Percentiles rank a stretch among this genome's conserved stretches.
phyloP scores from a whole-genome alignment of 2,797 vertebrate genomes.

The Sphaeramia orbicularis region DNA sequence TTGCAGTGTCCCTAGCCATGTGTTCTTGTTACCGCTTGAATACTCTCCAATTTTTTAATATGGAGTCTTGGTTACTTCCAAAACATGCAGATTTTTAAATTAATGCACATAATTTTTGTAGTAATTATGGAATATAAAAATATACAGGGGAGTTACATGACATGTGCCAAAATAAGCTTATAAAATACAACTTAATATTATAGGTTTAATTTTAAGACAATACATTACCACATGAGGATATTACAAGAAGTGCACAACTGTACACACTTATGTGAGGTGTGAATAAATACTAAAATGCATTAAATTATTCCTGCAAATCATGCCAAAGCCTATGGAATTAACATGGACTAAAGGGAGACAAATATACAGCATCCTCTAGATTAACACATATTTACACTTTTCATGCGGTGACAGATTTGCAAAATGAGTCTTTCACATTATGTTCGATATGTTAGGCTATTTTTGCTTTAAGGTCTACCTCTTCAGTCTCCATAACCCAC shows the following conservation, averaged over 20 bases:
- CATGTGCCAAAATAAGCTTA: not conserved
- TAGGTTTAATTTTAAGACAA: too few relatives aligned
- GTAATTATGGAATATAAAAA: not conserved
- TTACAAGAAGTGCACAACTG: too few relatives aligned
- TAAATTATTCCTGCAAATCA: conserved; percentile 2
- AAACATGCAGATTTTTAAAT: conserved; percentile 28
- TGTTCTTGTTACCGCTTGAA: conserved; percentile 54
- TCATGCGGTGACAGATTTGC: conserved; percentile 7
- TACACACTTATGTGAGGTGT: too few relatives aligned
- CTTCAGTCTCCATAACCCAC: conserved; percentile 23
- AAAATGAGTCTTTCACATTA: conserved; percentile 23
- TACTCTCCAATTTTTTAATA: conserved; percentile 38
- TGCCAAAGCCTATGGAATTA: not conserved
- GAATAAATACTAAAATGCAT: not conserved
- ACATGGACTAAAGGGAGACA: not conserved
- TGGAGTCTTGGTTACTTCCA: conserved; percentile 20
- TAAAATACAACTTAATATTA: not conserved
- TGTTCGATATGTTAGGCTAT: conserved; percentile 18
- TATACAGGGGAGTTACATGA: not conserved
- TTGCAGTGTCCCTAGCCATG: conserved; percentile 30
- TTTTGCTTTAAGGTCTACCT: conserved; percentile 11
- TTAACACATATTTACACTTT: conserved; percentile 10
- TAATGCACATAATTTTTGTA: not conserved
- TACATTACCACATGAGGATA: too few relatives aligned
- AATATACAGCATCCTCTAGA: not conserved